A percentile compares a stretch with the other conserved stretches of the same genome.
Evolutionary conservation across 2,888 invertebrate genomes (phyloP).

Genomic region (Cerastis leucographa): DNA sequence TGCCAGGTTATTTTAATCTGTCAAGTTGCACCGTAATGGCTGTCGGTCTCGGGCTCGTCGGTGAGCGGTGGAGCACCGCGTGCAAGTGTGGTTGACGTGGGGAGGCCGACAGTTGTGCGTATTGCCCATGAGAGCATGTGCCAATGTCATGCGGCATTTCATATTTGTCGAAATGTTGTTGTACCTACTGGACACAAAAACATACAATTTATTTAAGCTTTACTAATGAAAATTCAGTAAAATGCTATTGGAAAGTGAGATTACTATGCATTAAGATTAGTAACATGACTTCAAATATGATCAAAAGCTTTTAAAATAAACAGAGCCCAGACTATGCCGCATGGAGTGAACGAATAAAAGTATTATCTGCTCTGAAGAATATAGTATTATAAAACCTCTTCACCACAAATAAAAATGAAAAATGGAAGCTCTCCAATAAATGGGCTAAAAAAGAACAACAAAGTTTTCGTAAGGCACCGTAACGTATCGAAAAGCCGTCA

Average conservation of each 20-base stretch:
- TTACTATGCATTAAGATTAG: background rate
- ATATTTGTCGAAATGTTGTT: background rate
- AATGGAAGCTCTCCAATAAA: constrained; percentile 41
- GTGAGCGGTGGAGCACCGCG: constrained; percentile 31
- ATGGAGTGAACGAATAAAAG: background rate
- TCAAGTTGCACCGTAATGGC: constrained; percentile 19
- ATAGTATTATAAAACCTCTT: constrained; percentile 17
- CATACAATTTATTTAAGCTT: too few species aligned
- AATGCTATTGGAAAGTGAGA: background rate
- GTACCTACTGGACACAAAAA: background rate
- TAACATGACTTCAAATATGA: background rate
- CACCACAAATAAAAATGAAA: constrained; percentile 35
- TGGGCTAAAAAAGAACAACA: constrained; percentile 40
- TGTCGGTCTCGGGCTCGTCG: constrained; percentile 4
- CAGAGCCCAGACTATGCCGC: background rate
- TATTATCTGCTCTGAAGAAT: constrained; percentile 9
- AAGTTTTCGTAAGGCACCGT: constrained; percentile 40
- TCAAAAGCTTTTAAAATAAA: background rate
- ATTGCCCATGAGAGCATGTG: constrained; percentile 14
- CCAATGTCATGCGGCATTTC: background rate
- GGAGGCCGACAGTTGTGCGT: constrained; percentile 11
- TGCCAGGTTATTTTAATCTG: constrained; percentile 10
- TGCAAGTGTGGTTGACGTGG: constrained; percentile 49
- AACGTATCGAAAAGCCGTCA: constrained; percentile 50
- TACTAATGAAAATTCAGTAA: too few species aligned